Evolutionary conservation across 2,797 vertebrate species (phyloP), one percentile per base, ranked within the genome.

Genomic region (Esox lucius): DNA sequence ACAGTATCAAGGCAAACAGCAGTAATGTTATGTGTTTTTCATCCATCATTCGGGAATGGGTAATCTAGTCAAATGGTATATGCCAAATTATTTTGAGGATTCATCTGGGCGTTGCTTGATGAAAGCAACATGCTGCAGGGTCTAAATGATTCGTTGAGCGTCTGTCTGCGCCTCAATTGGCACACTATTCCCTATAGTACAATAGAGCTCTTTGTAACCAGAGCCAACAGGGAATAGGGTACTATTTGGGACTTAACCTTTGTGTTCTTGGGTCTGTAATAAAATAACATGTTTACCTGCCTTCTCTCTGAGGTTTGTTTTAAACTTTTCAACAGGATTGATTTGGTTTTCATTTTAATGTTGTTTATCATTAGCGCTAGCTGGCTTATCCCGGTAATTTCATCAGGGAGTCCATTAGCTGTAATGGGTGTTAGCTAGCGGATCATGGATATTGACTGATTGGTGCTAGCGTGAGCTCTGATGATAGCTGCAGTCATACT

Each of bases 301-400:
- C 92, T 92, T 91, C 90, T 88, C 86, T 79, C 77, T 84, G 87
- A 82, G 78, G 86, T 69, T 84, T 77, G 84, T 84, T 81, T 83
- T 79, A 89, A 91, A 91, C 87, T 92, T 93, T 88, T 84, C 86
- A 79, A 53, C 77, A 72, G 90, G 92, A 93, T 93, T 93, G 91
- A 93, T 94, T 93, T 84, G 89, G 87, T 92, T 92, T 91, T 91
- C 89, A 91, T 93, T 91, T 92, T 92, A 93, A 94, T 93, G 90
- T 91, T 92, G 91, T 93, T 93, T 93, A 93, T 94, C 93, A 92
- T 94, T 93, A 93, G 91, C 73, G 81, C 87, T 64, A 86, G 86
- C 64, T 66, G 48, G 88, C 89, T 91, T 92, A 91, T 90, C 91
- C 88, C 82, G 84, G 80, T 83, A 84, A 90, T 89, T 91, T 93